A percentile compares a stretch with the other conserved stretches of the same genome.
phyloP scores from a whole-genome alignment of 2,797 vertebrate species.

The Diplodus puntazzo region DNA sequence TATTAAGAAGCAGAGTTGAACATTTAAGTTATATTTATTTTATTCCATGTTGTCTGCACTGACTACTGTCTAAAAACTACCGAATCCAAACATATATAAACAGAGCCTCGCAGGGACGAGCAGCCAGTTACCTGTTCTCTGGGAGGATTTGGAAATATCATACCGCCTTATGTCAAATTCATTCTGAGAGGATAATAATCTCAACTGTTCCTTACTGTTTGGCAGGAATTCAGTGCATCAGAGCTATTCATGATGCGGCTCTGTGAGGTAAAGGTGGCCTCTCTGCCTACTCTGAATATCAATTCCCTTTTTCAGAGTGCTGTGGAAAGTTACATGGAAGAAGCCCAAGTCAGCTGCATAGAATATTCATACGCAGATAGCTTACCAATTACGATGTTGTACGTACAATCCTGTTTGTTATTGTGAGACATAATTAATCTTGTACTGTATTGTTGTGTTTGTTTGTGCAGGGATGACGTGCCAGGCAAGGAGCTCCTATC shows the following conservation, averaged over 20 bases:
- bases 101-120: conserved; percentile 9
- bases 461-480: conserved; percentile 92
- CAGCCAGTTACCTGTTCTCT: neutral
- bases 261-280: conserved; percentile 58
- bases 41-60: neutral
- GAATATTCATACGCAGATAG: conserved; percentile 28
- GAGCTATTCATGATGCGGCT: conserved; percentile 57
- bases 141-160: neutral
- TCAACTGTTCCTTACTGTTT: conserved; percentile 17
- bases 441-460: conserved; percentile 23
- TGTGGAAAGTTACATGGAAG: conserved; percentile 28
- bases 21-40: neutral
- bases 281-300: conserved; percentile 60
- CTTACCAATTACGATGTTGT: neutral
- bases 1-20: conserved; percentile 9
- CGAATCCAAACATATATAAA: conserved; percentile 8
- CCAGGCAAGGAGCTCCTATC: conserved; percentile 95
- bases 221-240: conserved; percentile 31
- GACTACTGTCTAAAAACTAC: conserved; percentile 7
- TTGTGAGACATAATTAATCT: neutral
- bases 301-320: conserved; percentile 59
- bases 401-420: neutral
- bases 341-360: conserved; percentile 30
- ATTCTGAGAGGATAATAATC: conserved; percentile 30
- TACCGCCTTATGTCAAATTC: conserved; percentile 21